These are phyloP conservation scores for Crenuchus spilurus DNA, from an alignment of 2,797 vertebrate species.

Conservation along the genomic window DNA sequence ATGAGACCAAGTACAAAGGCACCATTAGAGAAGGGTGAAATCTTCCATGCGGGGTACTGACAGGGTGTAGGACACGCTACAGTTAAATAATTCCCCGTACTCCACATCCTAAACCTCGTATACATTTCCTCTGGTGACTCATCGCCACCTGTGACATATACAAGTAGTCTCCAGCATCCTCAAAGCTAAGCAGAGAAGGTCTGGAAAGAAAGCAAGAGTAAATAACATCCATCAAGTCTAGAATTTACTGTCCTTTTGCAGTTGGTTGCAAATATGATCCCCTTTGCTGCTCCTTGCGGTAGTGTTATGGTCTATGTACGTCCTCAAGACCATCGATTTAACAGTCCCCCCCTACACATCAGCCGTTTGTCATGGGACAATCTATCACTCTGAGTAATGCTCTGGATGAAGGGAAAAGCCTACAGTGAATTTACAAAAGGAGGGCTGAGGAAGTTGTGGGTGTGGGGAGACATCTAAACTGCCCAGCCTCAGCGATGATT, in stretches of 20 bases:
- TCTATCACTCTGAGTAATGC: constrained; percentile 45
- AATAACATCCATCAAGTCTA: constrained; percentile 48
- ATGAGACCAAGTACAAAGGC: constrained; percentile 29
- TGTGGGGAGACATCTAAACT: constrained; percentile 34
- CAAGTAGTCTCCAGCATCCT: constrained; percentile 31
- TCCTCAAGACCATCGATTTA: constrained; percentile 38
- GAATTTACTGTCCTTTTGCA: constrained; percentile 49
- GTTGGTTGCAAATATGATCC: constrained; percentile 49
- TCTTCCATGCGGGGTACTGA: constrained; percentile 41
- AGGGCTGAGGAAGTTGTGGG: constrained; percentile 34
- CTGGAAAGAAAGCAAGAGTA: constrained; percentile 40
- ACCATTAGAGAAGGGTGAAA: constrained; percentile 50
- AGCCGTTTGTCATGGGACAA: constrained; percentile 25
- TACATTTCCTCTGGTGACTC: constrained; percentile 48
- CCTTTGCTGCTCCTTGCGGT: constrained; percentile 40
- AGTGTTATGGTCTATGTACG: constrained; percentile 47
- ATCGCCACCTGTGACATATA: constrained; percentile 53
- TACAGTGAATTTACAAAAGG: constrained; percentile 41
- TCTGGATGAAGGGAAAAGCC: constrained; percentile 34
- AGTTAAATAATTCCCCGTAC: constrained; percentile 48
- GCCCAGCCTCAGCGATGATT: constrained; percentile 18
- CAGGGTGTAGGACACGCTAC: constrained; percentile 43
- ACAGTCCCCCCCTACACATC: constrained; percentile 15
- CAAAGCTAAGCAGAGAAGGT: constrained; percentile 23
- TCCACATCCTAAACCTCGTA: constrained; percentile 38